Evolutionary conservation across 1,140 invertebrate species (phyloP).

Genomic region (Antheraea mylitta): DNA sequence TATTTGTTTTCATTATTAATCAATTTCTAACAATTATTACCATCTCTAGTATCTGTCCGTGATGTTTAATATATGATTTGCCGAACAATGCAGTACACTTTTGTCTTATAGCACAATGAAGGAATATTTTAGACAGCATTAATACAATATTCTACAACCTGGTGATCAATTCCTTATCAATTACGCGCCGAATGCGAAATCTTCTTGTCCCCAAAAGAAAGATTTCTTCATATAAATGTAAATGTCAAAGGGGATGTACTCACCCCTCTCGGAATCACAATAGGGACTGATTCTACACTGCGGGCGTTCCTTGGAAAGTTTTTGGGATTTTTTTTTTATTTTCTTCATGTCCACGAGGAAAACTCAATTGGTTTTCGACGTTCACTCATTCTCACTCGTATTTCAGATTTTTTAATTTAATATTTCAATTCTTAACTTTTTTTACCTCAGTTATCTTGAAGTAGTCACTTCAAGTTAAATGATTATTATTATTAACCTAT

Average conservation of each 20-base stretch:
- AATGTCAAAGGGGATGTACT: conserved; percentile 6
- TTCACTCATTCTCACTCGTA: no score
- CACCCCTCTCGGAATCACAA: conserved; percentile 13
- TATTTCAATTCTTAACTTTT: neutral
- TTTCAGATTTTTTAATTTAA: neutral
- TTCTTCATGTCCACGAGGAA: neutral
- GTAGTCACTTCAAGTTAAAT: no score
- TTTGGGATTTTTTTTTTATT: conserved; percentile 5
- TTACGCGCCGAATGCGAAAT: neutral
- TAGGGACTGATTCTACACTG: conserved; percentile 9
- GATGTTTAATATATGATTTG: no score
- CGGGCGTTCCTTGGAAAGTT: neutral
- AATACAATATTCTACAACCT: neutral
- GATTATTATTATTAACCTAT: no score
- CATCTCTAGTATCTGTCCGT: no score
- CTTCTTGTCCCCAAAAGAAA: conserved; percentile 4
- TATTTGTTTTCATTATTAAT: no score
- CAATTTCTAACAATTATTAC: no score
- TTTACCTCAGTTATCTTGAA: neutral
- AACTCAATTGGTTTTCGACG: neutral
- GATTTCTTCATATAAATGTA: conserved; percentile 16
- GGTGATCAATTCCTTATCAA: neutral
- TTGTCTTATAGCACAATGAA: no score
- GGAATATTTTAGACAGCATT: neutral
- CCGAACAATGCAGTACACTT: no score